These are phyloP conservation scores for Tupaia chinensis DNA, from an alignment of 2,113 vertebrate genomes.

Conservation along the genomic window DNA sequence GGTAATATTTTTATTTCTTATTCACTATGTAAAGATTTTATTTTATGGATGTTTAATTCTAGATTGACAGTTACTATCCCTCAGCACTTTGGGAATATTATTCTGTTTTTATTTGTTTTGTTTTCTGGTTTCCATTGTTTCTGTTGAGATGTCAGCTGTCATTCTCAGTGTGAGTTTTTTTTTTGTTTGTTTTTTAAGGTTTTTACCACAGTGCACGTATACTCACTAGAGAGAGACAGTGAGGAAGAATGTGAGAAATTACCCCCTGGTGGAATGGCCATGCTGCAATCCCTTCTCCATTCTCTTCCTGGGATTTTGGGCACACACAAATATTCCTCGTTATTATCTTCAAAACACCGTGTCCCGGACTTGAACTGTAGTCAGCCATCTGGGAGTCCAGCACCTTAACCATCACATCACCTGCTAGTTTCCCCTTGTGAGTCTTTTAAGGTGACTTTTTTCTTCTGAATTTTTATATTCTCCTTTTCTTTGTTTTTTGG, in stretches of 20 bases:
- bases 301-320: too few species aligned
- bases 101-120: neutral
- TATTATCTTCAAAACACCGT: too few species aligned
- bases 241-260: too few species aligned
- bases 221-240: too few species aligned
- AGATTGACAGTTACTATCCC: neutral
- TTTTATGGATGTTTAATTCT: neutral
- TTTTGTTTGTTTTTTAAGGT: too few species aligned
- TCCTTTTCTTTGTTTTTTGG: neutral
- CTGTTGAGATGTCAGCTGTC: neutral
- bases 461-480: neutral
- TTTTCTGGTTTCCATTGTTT: neutral
- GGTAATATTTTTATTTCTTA: neutral
- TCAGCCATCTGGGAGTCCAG: too few species aligned
- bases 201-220: too few species aligned
- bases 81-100: neutral
- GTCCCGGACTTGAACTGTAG: too few species aligned
- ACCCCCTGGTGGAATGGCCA: too few species aligned
- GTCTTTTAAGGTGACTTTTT: neutral
- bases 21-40: neutral
- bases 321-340: too few species aligned
- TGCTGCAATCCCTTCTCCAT: too few species aligned
- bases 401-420: too few species aligned
- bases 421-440: neutral
- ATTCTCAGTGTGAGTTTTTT: neutral